Percentiles rank a stretch among this genome's conserved stretches.
Evolutionary conservation across 2,797 vertebrate genomes (phyloP).

Genomic region (Trichosurus vulpecula): DNA sequence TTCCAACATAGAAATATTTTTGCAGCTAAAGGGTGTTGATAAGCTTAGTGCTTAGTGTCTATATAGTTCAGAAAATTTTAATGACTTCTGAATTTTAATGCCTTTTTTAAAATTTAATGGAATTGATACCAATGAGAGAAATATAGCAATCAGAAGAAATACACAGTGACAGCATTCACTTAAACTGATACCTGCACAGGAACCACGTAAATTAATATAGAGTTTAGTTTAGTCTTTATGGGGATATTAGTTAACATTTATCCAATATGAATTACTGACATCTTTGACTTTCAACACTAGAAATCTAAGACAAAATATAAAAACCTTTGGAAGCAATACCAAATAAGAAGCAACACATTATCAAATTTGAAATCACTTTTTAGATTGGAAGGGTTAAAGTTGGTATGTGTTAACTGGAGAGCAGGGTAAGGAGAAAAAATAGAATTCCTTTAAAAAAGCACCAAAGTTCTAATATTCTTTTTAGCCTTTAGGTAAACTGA

Average conservation of each 20-base stretch:
- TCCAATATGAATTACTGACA: conserved; percentile 49
- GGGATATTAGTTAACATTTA: conserved; percentile 50
- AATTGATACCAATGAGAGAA: conserved; percentile 47
- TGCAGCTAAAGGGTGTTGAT: conserved; percentile 79
- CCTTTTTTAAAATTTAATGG: no score
- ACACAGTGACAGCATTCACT: background rate
- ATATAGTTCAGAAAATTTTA: conserved; percentile 50
- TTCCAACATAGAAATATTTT: conserved; percentile 56
- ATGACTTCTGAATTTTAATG: conserved; percentile 66
- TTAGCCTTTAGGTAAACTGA: conserved; percentile 56
- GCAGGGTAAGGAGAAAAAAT: conserved; percentile 47
- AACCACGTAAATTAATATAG: conserved; percentile 41
- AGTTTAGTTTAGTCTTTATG: background rate
- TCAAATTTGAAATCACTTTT: conserved; percentile 33
- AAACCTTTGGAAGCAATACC: conserved; percentile 55
- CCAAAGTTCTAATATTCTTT: conserved; percentile 53
- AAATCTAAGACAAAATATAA: conserved; percentile 60
- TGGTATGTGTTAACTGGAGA: conserved; percentile 42
- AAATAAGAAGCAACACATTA: conserved; percentile 20
- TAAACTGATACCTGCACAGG: conserved; percentile 30
- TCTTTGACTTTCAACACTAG: conserved; percentile 58
- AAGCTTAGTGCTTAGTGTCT: conserved; percentile 47
- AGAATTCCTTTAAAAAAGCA: background rate
- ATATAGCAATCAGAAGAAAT: conserved; percentile 44
- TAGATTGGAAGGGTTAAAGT: conserved; percentile 44